Percentiles rank a stretch among this genome's conserved stretches.
These are phyloP conservation scores for Octodon degus DNA, from an alignment of 2,113 vertebrate genomes.

Conservation along the genomic window DNA sequence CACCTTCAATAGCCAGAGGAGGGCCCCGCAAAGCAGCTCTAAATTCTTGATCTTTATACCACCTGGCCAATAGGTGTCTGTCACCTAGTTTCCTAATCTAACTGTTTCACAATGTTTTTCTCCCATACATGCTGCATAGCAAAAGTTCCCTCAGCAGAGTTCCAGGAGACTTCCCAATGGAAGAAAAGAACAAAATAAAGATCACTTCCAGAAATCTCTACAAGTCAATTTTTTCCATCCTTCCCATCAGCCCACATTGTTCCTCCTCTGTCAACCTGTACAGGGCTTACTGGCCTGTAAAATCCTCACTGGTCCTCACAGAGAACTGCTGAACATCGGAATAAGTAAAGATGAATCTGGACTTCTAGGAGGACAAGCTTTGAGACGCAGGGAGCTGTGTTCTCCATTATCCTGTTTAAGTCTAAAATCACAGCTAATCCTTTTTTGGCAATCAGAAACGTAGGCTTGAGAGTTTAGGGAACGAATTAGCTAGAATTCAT, in stretches of 20 bases:
- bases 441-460: background rate
- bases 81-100: background rate
- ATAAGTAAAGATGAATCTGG: background rate
- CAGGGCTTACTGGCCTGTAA: background rate
- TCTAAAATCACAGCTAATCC: background rate
- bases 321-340: background rate
- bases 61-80: background rate
- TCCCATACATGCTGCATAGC: fast-evolving
- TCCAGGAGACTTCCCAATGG: background rate
- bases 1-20: no score
- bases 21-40: background rate
- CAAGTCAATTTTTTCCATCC: background rate
- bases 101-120: background rate
- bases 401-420: background rate
- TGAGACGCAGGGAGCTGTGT: background rate
- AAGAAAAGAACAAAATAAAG: background rate
- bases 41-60: background rate
- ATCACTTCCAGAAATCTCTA: fast-evolving
- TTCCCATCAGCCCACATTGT: background rate
- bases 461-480: background rate
- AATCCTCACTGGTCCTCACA: background rate
- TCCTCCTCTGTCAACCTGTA: background rate
- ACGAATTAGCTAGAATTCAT: background rate
- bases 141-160: background rate
- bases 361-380: background rate